Evolutionary conservation across 2,888 invertebrate species (phyloP), one percentile per base, ranked within the genome.

Genomic region (Marasmarcha lunaedactyla): DNA sequence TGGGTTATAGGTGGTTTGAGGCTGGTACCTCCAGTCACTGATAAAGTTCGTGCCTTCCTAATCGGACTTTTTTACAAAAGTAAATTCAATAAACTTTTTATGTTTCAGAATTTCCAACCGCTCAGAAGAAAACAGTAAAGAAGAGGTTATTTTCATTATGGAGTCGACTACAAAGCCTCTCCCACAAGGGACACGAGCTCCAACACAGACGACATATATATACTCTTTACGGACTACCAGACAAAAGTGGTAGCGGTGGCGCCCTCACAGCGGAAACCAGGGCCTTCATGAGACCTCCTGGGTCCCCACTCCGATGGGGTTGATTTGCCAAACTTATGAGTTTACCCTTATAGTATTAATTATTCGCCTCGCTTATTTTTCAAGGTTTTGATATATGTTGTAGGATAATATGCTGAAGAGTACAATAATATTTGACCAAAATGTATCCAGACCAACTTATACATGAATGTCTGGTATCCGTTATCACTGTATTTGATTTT

Each of bases 281-380:
- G 40, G 63, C 61, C 36, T 14, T 34, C 14, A 12, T 34, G 34
- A 34, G 34, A 34, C 81, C 83, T 42, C 79, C 83, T 2, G 83
- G 83, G 44, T 79, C 81, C 11, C 83, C 83, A 2, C 54, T 83
- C 27, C 63, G 83, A 46, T 84, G 81, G 78, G 79, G 84, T 41
- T 76, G 57, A 74, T 54, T 49, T 39, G 40, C 35, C 42, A 43
- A 35, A n/a, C 45, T 42, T 44, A 36, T 42, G 10, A 30, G 30
- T 3, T 30, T 7, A 30, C 9, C 20, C 30, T 30, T 3, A 10
- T 11, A 30, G 11, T 10, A 10, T 11, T 30, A 7, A 30, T 30
- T 30, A 10, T 25, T 26, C 35, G 14, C 27, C 14, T 25, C 34
- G 25, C 26, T 37, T 37, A 36, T 14, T 25, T 36, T 36, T 15